Evolutionary conservation across 2,888 invertebrate genomes (phyloP), one percentile per base, ranked within the genome.

Genomic region (Spisula subtruncata): DNA sequence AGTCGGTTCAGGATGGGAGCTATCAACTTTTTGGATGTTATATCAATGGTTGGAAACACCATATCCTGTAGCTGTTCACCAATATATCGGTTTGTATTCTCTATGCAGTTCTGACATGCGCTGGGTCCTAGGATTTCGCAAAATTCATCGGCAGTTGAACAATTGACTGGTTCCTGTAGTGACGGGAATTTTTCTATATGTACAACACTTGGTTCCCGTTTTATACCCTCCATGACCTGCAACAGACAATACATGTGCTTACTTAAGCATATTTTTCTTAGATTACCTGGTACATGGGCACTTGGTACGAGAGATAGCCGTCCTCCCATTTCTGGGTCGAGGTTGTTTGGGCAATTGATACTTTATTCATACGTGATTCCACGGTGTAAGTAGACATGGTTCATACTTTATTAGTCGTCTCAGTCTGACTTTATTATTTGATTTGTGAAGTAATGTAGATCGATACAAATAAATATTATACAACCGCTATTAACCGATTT

Each of bases 41-140:
- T 93, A 60, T 95, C 94, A 46, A 94, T 94, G 18, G 91, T 91
- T 25, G 94, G 95, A 82, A 94, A 95, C 35, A 94, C 88, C 80
- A 94, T 93, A 80, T 92, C 90, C 82, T 95, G 95, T 16, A 95
- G 92, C 83, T 95, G 94, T 81, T 94, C 94, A 0, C 94, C 95
- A 12, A 95, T 94, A 88, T 91, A 88, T 56, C 94, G 89, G 90
- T 95, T 95, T 18, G 95, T 95, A 41, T 90, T 93, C 83, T 95
- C 95, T 10, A 95, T 95, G 84, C 95, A 95, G 6, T 83, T 89
- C n/a, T 94, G 94, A 60, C 95, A 95, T 10, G 94, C 87, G 80
- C 94, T 93, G 8, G 95, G 94, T 32, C 95, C 95, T 1, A 95
- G 92, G 25, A 95, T 94, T 85, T 95, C 94, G 82, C 95, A 95